These are phyloP conservation scores for Mastomys coucha DNA, from an alignment of 2,113 vertebrate genomes.

Conservation along the genomic window DNA sequence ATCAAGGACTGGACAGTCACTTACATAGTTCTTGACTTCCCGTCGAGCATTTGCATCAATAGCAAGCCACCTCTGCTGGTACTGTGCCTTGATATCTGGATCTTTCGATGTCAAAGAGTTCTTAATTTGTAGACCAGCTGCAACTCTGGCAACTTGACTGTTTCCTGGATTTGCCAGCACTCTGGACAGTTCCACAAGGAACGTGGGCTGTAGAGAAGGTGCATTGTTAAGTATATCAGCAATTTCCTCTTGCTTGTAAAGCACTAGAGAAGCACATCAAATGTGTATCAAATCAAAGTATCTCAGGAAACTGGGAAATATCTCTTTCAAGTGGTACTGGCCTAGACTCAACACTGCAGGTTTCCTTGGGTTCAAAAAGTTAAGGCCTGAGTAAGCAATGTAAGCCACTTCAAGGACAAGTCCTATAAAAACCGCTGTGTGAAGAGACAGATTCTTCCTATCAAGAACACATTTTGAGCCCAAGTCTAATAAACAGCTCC, in stretches of 20 bases:
- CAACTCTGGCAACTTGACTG: constrained; percentile 98
- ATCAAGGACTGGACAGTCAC: constrained; percentile 69
- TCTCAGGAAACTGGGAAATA: background rate
- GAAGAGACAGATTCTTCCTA: background rate
- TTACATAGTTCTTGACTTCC: constrained; percentile 98
- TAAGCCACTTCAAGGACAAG: background rate
- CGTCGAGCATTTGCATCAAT: constrained; percentile 95
- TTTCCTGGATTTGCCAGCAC: constrained; percentile 98
- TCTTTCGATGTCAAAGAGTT: constrained; percentile 99
- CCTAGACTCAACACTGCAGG: background rate
- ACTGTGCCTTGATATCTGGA: constrained; percentile 95
- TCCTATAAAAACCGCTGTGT: background rate
- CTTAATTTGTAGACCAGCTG: constrained; percentile 98
- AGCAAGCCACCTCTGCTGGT: constrained; percentile 98
- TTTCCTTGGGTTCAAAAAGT: background rate
- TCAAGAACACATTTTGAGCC: background rate
- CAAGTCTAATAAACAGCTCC: background rate
- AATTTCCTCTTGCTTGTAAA: background rate
- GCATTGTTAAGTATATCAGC: background rate
- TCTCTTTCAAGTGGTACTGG: background rate
- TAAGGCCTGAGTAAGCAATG: background rate
- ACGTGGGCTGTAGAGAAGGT: constrained; percentile 91
- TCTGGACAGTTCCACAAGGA: constrained; percentile 98
- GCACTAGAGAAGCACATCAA: background rate
- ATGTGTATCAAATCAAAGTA: background rate